phyloP scores from a whole-genome alignment of 2,888 invertebrate genomes.

The Molorchus minor region DNA sequence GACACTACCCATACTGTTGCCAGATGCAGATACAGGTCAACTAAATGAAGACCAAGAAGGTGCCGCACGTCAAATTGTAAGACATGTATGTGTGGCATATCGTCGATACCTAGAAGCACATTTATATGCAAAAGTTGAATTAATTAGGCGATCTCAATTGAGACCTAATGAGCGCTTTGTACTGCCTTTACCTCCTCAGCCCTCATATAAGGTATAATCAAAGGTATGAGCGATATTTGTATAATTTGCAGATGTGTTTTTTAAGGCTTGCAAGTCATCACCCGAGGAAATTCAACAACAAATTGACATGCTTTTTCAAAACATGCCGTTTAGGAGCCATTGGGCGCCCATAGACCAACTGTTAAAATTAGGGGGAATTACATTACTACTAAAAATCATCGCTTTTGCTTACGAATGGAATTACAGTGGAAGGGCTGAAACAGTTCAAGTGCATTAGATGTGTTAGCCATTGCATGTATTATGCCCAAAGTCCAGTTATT shows the following conservation, averaged over 20 bases:
- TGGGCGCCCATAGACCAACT: conserved; percentile 94
- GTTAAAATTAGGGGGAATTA: conserved; percentile 82
- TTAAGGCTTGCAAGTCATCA: conserved; percentile 71
- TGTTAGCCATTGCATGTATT: conserved; percentile 89
- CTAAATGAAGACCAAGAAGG: conserved; percentile 89
- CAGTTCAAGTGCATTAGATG: conserved; percentile 85
- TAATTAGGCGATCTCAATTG: conserved; percentile 69
- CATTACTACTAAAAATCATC: conserved; percentile 84
- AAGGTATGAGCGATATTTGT: background rate
- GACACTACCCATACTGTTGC: conserved; percentile 82
- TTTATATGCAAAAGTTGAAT: conserved; percentile 80
- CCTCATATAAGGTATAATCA: conserved; percentile 63
- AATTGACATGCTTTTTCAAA: conserved; percentile 81
- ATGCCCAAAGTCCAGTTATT: conserved; percentile 81
- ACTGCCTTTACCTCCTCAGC: conserved; percentile 57
- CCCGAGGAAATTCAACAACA: conserved; percentile 88
- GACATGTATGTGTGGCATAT: conserved; percentile 90
- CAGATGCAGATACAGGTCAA: conserved; percentile 72
- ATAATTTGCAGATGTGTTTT: no score
- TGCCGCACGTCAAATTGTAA: conserved; percentile 87
- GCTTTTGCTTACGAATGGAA: conserved; percentile 93
- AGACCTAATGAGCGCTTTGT: conserved; percentile 56
- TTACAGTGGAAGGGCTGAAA: conserved; percentile 85
- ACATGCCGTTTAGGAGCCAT: conserved; percentile 76
- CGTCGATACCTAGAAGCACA: conserved; percentile 94